A percentile compares a stretch with the other conserved stretches of the same genome.
phyloP scores from a whole-genome alignment of 1,140 invertebrate species.

The Cotesia typhae region DNA sequence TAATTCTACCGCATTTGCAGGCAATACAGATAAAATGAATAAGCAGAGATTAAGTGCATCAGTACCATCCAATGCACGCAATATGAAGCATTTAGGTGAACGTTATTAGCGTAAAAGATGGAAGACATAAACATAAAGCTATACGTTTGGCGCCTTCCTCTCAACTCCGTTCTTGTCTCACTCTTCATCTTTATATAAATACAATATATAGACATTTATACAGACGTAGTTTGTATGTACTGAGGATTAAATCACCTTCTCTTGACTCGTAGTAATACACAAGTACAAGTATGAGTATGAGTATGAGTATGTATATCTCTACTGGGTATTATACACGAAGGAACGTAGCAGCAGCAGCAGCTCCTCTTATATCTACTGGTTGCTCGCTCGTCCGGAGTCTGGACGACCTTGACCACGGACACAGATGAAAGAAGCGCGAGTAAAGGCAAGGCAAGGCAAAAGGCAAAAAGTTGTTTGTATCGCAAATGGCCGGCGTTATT shows the following conservation, averaged over 20 bases:
- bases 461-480: conserved; percentile 1
- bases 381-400: conserved; percentile 1
- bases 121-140: neutral
- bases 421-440: conserved; percentile 21
- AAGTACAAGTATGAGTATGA: too few relatives aligned
- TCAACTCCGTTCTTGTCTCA: too few relatives aligned
- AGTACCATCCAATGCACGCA: neutral
- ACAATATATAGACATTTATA: conserved; percentile 15
- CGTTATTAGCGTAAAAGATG: conserved; percentile 5
- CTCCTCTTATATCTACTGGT: neutral
- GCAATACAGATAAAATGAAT: neutral
- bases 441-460: conserved; percentile 9
- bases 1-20: too few relatives aligned
- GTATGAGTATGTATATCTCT: too few relatives aligned
- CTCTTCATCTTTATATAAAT: neutral
- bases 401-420: conserved; percentile 36
- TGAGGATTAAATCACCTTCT: too few relatives aligned
- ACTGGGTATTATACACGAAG: neutral
- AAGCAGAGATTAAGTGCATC: neutral
- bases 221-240: neutral
- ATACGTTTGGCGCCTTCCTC: conserved; percentile 22
- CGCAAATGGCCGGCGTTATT: neutral
- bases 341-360: conserved; percentile 2
- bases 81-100: conserved; percentile 2
- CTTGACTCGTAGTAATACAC: too few relatives aligned